These are phyloP conservation scores for Mormoops blainvillei DNA, from an alignment of 2,113 vertebrate species.

Conservation along the genomic window DNA sequence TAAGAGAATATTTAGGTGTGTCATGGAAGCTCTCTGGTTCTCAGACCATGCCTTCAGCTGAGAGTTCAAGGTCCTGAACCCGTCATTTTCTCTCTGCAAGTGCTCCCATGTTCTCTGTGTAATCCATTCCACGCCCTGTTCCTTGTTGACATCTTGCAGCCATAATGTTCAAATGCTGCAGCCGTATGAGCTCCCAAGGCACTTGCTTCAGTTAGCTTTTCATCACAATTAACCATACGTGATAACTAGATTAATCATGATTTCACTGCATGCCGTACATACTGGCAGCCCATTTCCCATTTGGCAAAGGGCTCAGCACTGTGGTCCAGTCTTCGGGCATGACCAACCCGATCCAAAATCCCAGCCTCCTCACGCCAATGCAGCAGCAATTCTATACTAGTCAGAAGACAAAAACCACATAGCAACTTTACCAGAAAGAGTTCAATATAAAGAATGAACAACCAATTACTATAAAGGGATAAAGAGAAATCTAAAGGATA, in stretches of 20 bases:
- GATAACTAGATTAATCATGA: neutral
- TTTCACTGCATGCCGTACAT: too few relatives aligned
- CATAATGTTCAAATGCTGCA: neutral
- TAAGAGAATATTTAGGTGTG: neutral
- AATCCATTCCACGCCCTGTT: neutral
- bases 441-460: neutral
- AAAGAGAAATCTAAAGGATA: neutral
- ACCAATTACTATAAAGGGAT: neutral
- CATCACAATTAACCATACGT: neutral
- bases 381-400: neutral
- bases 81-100: neutral
- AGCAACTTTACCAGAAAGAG: neutral
- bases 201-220: neutral
- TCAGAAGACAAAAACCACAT: neutral
- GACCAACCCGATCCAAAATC: neutral
- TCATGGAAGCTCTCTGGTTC: neutral
- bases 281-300: neutral
- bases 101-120: neutral
- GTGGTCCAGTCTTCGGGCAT: neutral
- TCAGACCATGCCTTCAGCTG: neutral
- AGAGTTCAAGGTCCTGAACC: neutral
- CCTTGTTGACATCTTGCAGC: neutral
- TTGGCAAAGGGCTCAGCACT: neutral
- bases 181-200: neutral
- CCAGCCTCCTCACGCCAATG: neutral